Percentiles rank a stretch among this genome's conserved stretches.
These are phyloP conservation scores for Motacilla tschutschensis DNA, from an alignment of 2,113 vertebrate species.

Conservation along the genomic window DNA sequence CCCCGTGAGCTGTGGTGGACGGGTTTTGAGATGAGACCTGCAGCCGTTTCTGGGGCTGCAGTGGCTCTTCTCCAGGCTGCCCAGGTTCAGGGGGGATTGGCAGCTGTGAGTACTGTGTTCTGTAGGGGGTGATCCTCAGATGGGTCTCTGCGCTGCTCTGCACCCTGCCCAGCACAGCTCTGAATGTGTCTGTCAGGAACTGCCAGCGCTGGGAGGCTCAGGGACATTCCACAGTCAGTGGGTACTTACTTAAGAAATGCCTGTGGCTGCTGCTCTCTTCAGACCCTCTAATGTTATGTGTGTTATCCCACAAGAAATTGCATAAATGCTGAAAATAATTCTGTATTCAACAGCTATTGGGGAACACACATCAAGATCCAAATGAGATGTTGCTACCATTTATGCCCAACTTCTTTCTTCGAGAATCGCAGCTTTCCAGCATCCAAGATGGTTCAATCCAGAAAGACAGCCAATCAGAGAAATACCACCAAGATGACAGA, in stretches of 20 bases:
- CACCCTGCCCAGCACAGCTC: not conserved
- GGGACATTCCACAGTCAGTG: not conserved
- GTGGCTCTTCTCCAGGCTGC: not conserved
- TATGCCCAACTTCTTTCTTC: not conserved
- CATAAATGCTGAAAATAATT: not conserved
- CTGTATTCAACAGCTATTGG: not conserved
- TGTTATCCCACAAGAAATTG: not conserved
- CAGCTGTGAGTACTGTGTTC: rapidly evolving
- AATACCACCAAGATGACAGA: not conserved
- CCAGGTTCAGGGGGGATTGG: rapidly evolving
- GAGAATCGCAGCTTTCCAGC: not conserved
- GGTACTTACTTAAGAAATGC: not conserved
- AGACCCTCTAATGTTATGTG: not conserved
- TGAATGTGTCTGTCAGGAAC: rapidly evolving
- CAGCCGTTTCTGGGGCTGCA: not conserved
- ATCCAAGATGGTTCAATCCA: not conserved
- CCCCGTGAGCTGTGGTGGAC: rapidly evolving
- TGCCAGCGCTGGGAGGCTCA: not conserved
- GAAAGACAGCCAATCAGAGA: not conserved
- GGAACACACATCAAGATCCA: not conserved
- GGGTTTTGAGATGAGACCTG: not conserved
- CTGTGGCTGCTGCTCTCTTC: not conserved
- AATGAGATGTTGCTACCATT: not conserved
- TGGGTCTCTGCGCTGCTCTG: not conserved
- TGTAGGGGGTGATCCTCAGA: not conserved